Evolutionary conservation across 1,140 invertebrate genomes (phyloP).

Genomic region (Argopecten irradians): DNA sequence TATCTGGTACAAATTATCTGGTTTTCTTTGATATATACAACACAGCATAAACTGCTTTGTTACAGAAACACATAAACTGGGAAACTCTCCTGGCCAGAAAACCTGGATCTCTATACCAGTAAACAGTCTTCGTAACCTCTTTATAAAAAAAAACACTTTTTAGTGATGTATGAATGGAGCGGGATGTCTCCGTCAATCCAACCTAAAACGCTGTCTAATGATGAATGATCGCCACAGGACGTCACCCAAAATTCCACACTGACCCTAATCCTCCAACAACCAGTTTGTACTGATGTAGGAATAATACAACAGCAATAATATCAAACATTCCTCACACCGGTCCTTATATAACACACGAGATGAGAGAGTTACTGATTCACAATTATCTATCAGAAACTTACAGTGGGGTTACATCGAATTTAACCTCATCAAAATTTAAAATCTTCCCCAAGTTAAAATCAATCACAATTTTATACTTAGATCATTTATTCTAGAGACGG

Average conservation of each 20-base stretch:
- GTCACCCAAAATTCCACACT: not conserved
- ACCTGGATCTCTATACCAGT: too few relatives aligned
- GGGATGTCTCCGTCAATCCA: not conserved
- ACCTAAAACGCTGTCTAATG: not conserved
- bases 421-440: too few relatives aligned
- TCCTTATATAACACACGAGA: too few relatives aligned
- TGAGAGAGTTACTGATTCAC: too few relatives aligned
- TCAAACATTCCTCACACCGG: too few relatives aligned
- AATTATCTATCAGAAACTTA: too few relatives aligned
- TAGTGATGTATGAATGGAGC: not conserved
- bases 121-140: too few relatives aligned
- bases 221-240: not conserved
- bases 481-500: too few relatives aligned
- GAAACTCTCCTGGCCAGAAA: not conserved
- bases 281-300: not conserved
- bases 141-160: too few relatives aligned
- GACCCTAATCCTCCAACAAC: not conserved
- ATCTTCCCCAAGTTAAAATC: too few relatives aligned
- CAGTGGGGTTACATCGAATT: too few relatives aligned
- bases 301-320: not conserved
- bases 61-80: not conserved
- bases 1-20: slow-evolving; percentile 18
- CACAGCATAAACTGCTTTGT: not conserved
- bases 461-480: too few relatives aligned
- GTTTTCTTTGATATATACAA: not conserved